Conservation (phyloP, 1,140 invertebrate genomes). For the Atta cephalotes region DNA sequence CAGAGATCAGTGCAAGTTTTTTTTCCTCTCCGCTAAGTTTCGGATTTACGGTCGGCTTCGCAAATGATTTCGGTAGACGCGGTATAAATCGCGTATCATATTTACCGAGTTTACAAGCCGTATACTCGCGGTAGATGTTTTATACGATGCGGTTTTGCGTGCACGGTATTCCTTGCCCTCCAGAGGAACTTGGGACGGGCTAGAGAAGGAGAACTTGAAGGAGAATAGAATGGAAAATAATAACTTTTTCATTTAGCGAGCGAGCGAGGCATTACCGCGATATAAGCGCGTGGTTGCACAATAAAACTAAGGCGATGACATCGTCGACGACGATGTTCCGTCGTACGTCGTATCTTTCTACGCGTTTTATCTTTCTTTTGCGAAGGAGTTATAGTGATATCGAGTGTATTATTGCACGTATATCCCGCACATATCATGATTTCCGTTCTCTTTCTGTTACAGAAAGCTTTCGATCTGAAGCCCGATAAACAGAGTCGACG, state of each 20-base stretch:
- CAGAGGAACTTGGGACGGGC: constrained; percentile 56
- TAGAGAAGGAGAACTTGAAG: background rate
- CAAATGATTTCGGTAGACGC: constrained; percentile 46
- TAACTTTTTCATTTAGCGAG: constrained; percentile 76
- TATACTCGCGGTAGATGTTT: constrained; percentile 22
- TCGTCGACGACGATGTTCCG: constrained; percentile 48
- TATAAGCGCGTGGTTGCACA: constrained; percentile 64
- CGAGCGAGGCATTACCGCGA: constrained; percentile 72
- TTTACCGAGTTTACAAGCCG: constrained; percentile 55
- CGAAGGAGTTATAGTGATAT: constrained; percentile 55
- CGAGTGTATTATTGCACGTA: constrained; percentile 70
- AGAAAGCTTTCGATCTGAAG: constrained; percentile 42
- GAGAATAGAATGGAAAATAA: constrained; percentile 75
- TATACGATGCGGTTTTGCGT: constrained; percentile 37
- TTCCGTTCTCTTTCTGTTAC: constrained; percentile 67
- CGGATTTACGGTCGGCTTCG: constrained; percentile 48
- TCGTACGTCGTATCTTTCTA: constrained; percentile 23
- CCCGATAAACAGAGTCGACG: constrained; percentile 23
- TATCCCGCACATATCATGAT: constrained; percentile 63
- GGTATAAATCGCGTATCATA: constrained; percentile 43
- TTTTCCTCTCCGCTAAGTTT: constrained; percentile 6
- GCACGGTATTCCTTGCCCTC: constrained; percentile 6
- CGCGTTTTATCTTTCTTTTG: constrained; percentile 57
- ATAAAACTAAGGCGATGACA: constrained; percentile 70
- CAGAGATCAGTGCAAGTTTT: constrained; percentile 5